phyloP scores from a whole-genome alignment of 2,888 invertebrate genomes.

The Tipula lateralis region DNA sequence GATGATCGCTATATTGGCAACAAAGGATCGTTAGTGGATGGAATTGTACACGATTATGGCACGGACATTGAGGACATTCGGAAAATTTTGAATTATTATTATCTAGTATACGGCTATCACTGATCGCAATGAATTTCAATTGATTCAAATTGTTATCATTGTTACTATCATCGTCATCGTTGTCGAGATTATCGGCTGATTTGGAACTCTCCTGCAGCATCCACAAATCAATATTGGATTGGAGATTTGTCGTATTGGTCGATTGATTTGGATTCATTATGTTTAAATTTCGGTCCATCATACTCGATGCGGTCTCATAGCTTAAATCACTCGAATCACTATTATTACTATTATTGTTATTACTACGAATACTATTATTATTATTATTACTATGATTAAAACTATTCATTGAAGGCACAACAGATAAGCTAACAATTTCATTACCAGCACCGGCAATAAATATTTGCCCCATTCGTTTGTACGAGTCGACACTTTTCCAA shows the following conservation, averaged over 20 bases:
- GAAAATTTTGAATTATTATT: slow-evolving; percentile 35
- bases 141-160: slow-evolving; percentile 29
- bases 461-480: slow-evolving; percentile 53
- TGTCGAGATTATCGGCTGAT: slow-evolving; percentile 55
- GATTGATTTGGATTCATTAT: slow-evolving; percentile 38
- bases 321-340: slow-evolving; percentile 50
- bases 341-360: slow-evolving; percentile 46
- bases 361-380: slow-evolving; percentile 40
- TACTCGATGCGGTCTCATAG: slow-evolving; percentile 52
- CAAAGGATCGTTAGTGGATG: slow-evolving; percentile 35
- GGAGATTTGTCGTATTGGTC: slow-evolving; percentile 28
- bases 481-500: slow-evolving; percentile 54
- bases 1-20: slow-evolving; percentile 42
- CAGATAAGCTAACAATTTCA: neutral
- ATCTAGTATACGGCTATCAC: slow-evolving; percentile 46
- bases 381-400: slow-evolving; percentile 42
- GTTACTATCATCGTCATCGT: slow-evolving; percentile 47
- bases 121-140: slow-evolving; percentile 41
- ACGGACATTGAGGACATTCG: slow-evolving; percentile 44
- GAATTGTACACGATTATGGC: slow-evolving; percentile 36
- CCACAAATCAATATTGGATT: slow-evolving; percentile 20
- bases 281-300: slow-evolving; percentile 40
- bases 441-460: slow-evolving; percentile 48
- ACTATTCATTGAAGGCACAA: slow-evolving; percentile 40
- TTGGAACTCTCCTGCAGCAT: slow-evolving; percentile 46